A percentile compares a stretch with the other conserved stretches of the same genome.
Conservation (phyloP, 2,113 vertebrate genomes). For the Chroicocephalus ridibundus region DNA sequence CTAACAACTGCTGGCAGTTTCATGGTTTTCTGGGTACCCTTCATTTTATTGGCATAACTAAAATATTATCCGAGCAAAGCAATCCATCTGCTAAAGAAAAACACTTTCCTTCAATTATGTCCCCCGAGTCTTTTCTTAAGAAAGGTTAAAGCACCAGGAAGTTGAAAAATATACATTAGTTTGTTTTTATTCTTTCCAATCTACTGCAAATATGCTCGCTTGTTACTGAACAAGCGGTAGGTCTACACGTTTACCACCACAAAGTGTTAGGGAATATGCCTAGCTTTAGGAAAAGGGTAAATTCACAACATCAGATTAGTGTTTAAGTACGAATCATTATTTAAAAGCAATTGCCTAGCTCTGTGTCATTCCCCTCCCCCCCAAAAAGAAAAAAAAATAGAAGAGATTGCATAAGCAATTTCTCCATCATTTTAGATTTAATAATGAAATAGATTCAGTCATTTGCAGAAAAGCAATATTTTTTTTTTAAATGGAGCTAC, state of each 20-base stretch:
- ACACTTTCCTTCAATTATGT: conserved; percentile 74
- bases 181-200: conserved; percentile 69
- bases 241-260: conserved; percentile 17
- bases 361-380: neutral
- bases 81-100: conserved; percentile 77
- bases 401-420: conserved; percentile 21
- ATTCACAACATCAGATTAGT: neutral
- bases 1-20: conserved; percentile 87
- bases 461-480: neutral
- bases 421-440: neutral
- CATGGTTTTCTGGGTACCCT: conserved; percentile 80
- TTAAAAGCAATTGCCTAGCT: conserved; percentile 17
- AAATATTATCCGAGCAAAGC: conserved; percentile 76
- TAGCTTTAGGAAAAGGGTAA: conserved; percentile 4
- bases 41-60: conserved; percentile 80
- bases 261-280: neutral
- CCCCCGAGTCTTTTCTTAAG: conserved; percentile 68
- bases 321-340: conserved; percentile 36
- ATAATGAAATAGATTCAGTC: neutral
- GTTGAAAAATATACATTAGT: conserved; percentile 69
- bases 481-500: neutral
- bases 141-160: conserved; percentile 72
- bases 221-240: neutral
- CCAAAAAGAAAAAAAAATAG: neutral
- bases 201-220: conserved; percentile 18